Conservation (phyloP, 2,113 vertebrate species). For the Platysternon megacephalum region DNA sequence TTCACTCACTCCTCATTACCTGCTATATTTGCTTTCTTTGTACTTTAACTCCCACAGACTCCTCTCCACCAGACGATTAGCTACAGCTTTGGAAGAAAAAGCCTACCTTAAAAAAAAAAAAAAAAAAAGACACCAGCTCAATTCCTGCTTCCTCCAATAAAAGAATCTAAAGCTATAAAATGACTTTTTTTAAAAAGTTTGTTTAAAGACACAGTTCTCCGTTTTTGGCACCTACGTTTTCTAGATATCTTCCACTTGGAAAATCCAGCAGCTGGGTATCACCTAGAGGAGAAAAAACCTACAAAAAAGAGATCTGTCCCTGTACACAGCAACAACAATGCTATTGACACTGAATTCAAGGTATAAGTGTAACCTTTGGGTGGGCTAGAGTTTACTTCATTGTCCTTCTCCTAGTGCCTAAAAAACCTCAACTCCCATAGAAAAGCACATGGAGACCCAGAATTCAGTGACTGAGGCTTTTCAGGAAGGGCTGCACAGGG, state of each 20-base stretch:
- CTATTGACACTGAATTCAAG: background rate
- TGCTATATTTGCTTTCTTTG: background rate
- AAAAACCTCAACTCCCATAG: background rate
- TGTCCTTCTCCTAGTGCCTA: background rate
- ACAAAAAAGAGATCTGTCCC: background rate
- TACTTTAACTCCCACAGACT: background rate
- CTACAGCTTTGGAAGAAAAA: background rate
- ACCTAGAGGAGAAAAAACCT: background rate
- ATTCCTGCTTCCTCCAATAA: background rate
- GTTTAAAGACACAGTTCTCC: background rate
- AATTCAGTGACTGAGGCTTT: background rate
- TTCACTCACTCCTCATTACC: background rate
- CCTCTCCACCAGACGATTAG: background rate
- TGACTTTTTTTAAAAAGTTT: background rate
- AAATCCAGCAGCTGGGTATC: background rate
- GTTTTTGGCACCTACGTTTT: background rate
- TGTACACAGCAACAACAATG: background rate
- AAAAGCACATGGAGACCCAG: background rate
- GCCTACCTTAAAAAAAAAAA: background rate
- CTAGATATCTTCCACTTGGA: background rate
- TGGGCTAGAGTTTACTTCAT: background rate
- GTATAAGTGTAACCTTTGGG: background rate
- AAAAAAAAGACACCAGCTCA: background rate
- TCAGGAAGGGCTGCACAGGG: background rate
- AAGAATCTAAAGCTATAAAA: background rate